Evolutionary conservation across 2,888 invertebrate species (phyloP).

Genomic region (Sympetrum striolatum): DNA sequence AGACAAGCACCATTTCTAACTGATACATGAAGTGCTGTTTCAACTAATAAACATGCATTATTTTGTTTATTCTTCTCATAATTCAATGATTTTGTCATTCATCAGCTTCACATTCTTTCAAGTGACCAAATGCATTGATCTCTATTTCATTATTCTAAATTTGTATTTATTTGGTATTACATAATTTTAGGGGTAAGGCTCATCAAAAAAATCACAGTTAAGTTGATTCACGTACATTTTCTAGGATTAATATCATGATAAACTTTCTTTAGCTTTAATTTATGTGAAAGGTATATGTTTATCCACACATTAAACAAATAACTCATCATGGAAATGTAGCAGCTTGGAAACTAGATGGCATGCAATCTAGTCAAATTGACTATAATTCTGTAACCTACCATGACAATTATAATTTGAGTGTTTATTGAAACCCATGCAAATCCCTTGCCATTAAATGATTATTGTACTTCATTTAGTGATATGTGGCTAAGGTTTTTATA

Average conservation of each 20-base stretch:
- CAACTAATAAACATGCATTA: background rate
- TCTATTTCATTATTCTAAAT: constrained; percentile 18
- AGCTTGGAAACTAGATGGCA: constrained; percentile 22
- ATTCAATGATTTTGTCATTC: background rate
- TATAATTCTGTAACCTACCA: constrained; percentile 20
- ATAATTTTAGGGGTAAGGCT: background rate
- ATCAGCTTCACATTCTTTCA: background rate
- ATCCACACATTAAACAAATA: background rate
- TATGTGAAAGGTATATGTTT: background rate
- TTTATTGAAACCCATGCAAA: background rate
- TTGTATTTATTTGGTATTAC: background rate
- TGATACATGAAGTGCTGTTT: background rate
- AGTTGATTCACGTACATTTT: background rate
- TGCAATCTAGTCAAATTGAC: constrained; percentile 40
- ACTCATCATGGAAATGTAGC: constrained; percentile 27
- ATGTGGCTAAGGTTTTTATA: constrained; percentile 5
- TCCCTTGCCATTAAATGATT: background rate
- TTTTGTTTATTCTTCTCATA: constrained; percentile 18
- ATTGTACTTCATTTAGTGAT: constrained; percentile 20
- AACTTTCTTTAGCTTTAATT: constrained; percentile 18
- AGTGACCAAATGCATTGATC: constrained; percentile 17
- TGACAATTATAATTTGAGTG: constrained; percentile 35
- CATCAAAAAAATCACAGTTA: background rate
- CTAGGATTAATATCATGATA: background rate
- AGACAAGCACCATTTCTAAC: constrained; percentile 25